A percentile compares a stretch with the other conserved stretches of the same genome.
Evolutionary conservation across 2,113 vertebrate species (phyloP).

Genomic region (Bos javanicus): DNA sequence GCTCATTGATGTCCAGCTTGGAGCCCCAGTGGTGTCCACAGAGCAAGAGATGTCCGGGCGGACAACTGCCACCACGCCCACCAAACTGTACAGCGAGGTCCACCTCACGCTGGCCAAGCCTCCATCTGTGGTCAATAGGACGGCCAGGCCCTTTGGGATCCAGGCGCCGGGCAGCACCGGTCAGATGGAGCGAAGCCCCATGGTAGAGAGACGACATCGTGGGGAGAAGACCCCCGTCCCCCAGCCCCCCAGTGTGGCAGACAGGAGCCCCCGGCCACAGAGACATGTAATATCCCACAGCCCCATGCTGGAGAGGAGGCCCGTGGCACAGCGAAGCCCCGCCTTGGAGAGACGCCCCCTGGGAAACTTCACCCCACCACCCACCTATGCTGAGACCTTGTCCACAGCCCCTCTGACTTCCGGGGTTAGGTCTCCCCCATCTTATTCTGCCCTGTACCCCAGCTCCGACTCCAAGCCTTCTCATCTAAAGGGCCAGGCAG

Average conservation of each 20-base stretch:
- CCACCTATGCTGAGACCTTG: conserved; percentile 86
- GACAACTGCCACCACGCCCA: accelerated
- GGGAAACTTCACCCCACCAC: conserved; percentile 81
- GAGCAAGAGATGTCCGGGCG: conserved; percentile 27
- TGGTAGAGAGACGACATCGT: conserved; percentile 59
- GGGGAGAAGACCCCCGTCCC: conserved; percentile 5
- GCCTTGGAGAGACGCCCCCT: conserved; percentile 56
- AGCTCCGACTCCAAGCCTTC: conserved; percentile 78
- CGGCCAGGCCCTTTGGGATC: conserved; percentile 92
- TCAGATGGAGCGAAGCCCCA: conserved; percentile 71
- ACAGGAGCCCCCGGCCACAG: conserved; percentile 69
- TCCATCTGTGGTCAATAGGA: conserved; percentile 88
- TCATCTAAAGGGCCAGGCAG: conserved; percentile 69
- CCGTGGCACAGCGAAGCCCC: conserved; percentile 43
- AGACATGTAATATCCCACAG: conserved; percentile 48
- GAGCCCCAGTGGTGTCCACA: not conserved
- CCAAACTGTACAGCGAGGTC: conserved; percentile 80
- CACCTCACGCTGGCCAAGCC: conserved; percentile 85
- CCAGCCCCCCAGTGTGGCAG: not conserved
- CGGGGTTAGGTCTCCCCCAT: conserved; percentile 78
- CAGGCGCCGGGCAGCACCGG: conserved; percentile 55
- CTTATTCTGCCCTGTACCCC: conserved; percentile 84
- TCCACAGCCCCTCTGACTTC: conserved; percentile 82
- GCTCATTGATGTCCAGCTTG: conserved; percentile 47
- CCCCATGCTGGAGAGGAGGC: conserved; percentile 64